Evolutionary conservation across 2,888 invertebrate genomes (phyloP).

Genomic region (Trachelus iudaicus): DNA sequence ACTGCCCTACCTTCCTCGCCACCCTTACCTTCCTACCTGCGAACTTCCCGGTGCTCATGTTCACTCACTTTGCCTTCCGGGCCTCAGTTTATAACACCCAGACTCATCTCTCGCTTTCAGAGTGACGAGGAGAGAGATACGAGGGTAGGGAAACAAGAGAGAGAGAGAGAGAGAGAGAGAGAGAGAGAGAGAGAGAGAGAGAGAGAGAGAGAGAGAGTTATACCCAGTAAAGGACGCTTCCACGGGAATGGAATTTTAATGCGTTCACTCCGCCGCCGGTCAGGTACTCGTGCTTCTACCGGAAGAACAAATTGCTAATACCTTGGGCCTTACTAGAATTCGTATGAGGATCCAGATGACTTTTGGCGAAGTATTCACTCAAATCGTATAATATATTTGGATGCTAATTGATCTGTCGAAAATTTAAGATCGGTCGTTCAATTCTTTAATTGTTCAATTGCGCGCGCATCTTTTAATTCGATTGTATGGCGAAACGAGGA

Average conservation of each 20-base stretch:
- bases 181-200: conserved; percentile 2
- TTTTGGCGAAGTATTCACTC: neutral
- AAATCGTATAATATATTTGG: neutral
- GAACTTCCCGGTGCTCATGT: conserved; percentile 10
- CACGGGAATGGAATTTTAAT: conserved; percentile 39
- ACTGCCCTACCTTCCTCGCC: conserved; percentile 14
- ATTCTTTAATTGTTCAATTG: neutral
- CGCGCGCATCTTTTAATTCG: neutral
- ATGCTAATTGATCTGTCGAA: neutral
- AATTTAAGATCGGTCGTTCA: neutral
- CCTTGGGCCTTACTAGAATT: neutral
- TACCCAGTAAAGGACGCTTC: conserved; percentile 16
- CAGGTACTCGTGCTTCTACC: neutral
- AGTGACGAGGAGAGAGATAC: neutral
- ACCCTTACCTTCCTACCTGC: conserved; percentile 14
- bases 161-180: neutral
- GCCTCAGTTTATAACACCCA: conserved; percentile 21
- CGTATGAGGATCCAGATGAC: neutral
- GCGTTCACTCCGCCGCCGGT: conserved; percentile 4
- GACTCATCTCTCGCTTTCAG: conserved; percentile 1
- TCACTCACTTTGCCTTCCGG: conserved; percentile 24
- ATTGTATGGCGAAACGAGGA: neutral
- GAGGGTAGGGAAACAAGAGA: neutral
- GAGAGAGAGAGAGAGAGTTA: neutral
- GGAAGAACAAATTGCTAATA: neutral